Percentiles rank a stretch among this genome's conserved stretches.
Conservation (phyloP, 2,113 vertebrate species). For the Stegastes partitus region DNA sequence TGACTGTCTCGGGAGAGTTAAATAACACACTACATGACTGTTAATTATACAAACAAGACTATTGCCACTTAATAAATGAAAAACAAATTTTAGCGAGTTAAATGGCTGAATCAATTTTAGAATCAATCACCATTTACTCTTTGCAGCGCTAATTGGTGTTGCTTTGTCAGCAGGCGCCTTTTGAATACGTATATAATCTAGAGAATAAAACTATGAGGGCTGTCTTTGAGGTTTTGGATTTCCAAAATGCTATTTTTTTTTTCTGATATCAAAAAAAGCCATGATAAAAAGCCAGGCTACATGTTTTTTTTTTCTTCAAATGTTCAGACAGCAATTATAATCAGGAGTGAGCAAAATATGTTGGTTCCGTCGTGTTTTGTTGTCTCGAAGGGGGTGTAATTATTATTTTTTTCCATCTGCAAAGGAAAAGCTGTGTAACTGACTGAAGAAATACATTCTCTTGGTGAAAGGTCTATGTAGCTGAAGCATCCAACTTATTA, state of each 20-base stretch:
- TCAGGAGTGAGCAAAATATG: neutral
- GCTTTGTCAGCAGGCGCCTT: neutral
- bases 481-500: neutral
- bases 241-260: neutral
- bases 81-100: neutral
- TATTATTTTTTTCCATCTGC: slow-evolving; percentile 1
- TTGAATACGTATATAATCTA: neutral
- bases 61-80: neutral
- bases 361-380: slow-evolving; percentile 8
- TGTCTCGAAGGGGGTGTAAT: neutral
- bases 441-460: neutral
- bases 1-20: too few relatives aligned
- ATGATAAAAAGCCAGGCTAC: neutral
- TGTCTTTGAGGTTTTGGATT: neutral
- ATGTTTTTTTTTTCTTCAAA: slow-evolving; percentile 22
- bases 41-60: neutral
- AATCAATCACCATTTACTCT: neutral
- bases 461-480: neutral
- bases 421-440: neutral
- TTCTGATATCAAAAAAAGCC: neutral
- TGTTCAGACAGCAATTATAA: slow-evolving; percentile 10
- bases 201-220: neutral
- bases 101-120: neutral
- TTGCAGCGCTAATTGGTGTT: neutral
- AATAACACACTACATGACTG: neutral